Conservation (phyloP, 1,140 invertebrate genomes). For the Philotrypesis tridentata region DNA sequence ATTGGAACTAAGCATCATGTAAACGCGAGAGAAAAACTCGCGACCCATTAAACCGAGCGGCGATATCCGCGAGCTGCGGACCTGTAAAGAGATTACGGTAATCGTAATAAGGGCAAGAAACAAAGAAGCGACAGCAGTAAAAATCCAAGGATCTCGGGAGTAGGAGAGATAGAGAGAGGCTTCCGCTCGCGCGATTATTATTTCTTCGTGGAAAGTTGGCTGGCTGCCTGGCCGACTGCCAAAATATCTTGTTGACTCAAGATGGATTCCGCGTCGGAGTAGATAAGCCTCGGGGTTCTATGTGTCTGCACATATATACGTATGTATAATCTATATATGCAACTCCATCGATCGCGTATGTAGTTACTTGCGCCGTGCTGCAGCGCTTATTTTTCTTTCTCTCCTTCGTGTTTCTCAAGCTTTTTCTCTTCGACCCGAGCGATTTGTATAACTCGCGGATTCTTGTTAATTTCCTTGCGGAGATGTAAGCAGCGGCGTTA, state of each 20-base stretch:
- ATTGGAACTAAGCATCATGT: not conserved
- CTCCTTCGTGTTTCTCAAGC: not conserved
- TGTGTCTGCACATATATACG: no score
- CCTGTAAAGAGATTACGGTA: not conserved
- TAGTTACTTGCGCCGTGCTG: not conserved
- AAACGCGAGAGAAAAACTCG: not conserved
- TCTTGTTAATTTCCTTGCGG: no score
- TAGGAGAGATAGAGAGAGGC: no score
- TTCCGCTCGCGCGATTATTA: slow-evolving; percentile 23
- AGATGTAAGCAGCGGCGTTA: no score
- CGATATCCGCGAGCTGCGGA: slow-evolving; percentile 4
- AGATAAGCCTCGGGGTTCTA: slow-evolving; percentile 19
- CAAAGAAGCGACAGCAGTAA: not conserved
- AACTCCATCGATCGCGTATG: not conserved
- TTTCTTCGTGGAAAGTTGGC: slow-evolving; percentile 10
- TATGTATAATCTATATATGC: not conserved
- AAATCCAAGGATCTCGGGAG: not conserved
- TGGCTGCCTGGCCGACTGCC: slow-evolving; percentile 2
- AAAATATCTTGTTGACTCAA: slow-evolving; percentile 46
- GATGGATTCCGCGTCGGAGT: slow-evolving; percentile 18
- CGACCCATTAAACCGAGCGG: slow-evolving; percentile 1
- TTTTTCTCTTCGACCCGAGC: not conserved
- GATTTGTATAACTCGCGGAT: not conserved
- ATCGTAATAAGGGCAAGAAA: slow-evolving; percentile 5
- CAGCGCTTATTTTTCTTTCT: not conserved